Conservation (phyloP, 2,888 invertebrate genomes). For the Anagyrus pseudococci region DNA sequence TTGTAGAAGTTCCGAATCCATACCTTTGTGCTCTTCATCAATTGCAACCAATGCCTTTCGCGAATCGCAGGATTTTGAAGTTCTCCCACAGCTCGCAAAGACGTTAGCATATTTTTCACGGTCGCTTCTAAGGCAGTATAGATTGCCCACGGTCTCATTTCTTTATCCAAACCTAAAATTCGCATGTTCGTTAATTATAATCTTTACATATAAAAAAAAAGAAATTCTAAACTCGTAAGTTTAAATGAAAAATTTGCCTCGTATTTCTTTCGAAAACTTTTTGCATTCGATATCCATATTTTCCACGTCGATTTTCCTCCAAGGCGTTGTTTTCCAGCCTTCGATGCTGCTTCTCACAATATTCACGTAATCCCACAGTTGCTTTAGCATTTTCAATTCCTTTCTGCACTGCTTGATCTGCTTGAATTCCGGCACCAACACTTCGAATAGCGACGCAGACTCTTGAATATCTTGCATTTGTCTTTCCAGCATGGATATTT, state of each 20-base stretch:
- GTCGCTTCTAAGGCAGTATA: slow-evolving; percentile 87
- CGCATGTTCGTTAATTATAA: background rate
- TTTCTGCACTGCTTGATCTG: slow-evolving; percentile 89
- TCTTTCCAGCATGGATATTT: slow-evolving; percentile 80
- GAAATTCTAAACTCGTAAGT: background rate
- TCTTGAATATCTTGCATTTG: slow-evolving; percentile 87
- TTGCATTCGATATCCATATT: slow-evolving; percentile 99
- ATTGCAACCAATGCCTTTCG: slow-evolving; percentile 95
- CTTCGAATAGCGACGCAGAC: slow-evolving; percentile 93
- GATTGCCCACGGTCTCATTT: slow-evolving; percentile 94
- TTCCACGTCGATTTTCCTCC: slow-evolving; percentile 96
- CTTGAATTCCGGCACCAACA: slow-evolving; percentile 93
- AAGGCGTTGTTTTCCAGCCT: slow-evolving; percentile 97
- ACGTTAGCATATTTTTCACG: slow-evolving; percentile 96
- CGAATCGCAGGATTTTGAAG: slow-evolving; percentile 95
- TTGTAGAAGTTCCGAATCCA: background rate
- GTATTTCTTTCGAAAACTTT: slow-evolving; percentile 93
- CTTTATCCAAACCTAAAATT: slow-evolving; percentile 80
- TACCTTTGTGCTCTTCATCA: slow-evolving; percentile 96
- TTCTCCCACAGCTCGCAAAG: slow-evolving; percentile 92
- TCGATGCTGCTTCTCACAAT: slow-evolving; percentile 91
- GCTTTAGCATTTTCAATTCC: slow-evolving; percentile 88
- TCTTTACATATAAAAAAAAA: background rate
- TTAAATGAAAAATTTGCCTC: slow-evolving; percentile 59
- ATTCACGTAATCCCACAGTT: slow-evolving; percentile 94